Conservation (phyloP, 2,797 vertebrate species). For the Passerculus sandwichensis region DNA sequence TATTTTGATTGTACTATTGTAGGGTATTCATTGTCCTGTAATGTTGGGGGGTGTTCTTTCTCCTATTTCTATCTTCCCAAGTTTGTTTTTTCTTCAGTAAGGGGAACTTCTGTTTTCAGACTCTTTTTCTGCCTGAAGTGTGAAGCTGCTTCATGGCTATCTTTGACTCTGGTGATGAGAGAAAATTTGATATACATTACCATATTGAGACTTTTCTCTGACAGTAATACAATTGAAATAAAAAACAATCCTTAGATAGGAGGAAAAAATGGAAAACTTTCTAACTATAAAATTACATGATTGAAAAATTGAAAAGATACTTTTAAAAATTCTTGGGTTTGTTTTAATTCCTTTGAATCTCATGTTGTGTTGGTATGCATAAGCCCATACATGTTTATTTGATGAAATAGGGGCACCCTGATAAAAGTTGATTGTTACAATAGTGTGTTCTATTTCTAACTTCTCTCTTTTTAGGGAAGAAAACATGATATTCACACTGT, state of each 20-base stretch:
- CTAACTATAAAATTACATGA: not conserved
- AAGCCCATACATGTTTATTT: rapidly evolving
- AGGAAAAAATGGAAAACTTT: not conserved
- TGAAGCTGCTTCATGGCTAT: not conserved
- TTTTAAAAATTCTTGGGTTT: not conserved
- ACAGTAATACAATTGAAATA: not conserved
- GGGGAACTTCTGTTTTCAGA: not conserved
- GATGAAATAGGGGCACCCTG: not conserved
- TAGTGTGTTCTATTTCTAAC: not conserved
- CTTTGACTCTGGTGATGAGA: not conserved
- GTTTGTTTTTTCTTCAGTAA: not conserved
- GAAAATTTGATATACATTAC: not conserved
- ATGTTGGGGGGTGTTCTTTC: not conserved
- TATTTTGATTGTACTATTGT: not conserved
- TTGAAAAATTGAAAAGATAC: not conserved
- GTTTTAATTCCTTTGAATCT: not conserved
- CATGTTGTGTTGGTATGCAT: not conserved
- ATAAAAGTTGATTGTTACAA: not conserved
- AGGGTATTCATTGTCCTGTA: not conserved
- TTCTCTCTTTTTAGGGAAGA: not conserved
- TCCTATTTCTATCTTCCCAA: not conserved
- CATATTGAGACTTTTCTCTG: not conserved
- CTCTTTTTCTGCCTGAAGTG: not conserved
- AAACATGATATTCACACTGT: not conserved
- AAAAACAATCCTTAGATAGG: not conserved